These are phyloP conservation scores for Sylvietta virens DNA, from an alignment of 2,113 vertebrate species.

Conservation along the genomic window DNA sequence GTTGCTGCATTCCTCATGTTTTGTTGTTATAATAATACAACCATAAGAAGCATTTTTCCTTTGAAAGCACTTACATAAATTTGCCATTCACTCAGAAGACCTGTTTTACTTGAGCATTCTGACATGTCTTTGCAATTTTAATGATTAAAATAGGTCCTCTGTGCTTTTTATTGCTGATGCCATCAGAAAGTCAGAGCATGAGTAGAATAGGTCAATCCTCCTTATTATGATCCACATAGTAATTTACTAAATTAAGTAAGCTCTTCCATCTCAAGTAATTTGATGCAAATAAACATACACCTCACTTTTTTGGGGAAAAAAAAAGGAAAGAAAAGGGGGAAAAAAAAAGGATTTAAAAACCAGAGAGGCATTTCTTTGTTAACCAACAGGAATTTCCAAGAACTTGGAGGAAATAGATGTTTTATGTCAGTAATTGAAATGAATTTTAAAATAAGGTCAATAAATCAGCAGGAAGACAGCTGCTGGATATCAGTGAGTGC, in stretches of 20 bases:
- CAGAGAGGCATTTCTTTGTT: neutral
- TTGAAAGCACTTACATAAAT: constrained; percentile 28
- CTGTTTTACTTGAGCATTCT: neutral
- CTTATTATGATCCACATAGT: neutral
- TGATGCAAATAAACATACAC: neutral
- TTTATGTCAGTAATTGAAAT: neutral
- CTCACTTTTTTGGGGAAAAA: neutral
- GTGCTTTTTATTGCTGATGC: constrained; percentile 42
- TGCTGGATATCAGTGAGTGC: neutral
- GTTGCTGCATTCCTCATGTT: neutral
- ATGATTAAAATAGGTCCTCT: constrained; percentile 27
- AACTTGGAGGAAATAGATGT: neutral
- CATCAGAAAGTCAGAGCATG: neutral
- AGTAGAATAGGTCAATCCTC: neutral
- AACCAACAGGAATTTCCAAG: neutral
- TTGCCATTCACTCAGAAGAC: neutral
- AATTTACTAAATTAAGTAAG: constrained; percentile 39
- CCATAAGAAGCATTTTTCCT: neutral
- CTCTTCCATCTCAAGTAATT: neutral
- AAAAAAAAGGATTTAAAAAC: neutral
- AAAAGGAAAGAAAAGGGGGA: fast-evolving
- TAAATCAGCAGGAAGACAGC: neutral
- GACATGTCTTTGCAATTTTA: constrained; percentile 28
- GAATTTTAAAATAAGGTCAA: neutral
- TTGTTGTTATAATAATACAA: neutral